Evolutionary conservation across 2,113 vertebrate species (phyloP).

Genomic region (Mionectes macconnelli): DNA sequence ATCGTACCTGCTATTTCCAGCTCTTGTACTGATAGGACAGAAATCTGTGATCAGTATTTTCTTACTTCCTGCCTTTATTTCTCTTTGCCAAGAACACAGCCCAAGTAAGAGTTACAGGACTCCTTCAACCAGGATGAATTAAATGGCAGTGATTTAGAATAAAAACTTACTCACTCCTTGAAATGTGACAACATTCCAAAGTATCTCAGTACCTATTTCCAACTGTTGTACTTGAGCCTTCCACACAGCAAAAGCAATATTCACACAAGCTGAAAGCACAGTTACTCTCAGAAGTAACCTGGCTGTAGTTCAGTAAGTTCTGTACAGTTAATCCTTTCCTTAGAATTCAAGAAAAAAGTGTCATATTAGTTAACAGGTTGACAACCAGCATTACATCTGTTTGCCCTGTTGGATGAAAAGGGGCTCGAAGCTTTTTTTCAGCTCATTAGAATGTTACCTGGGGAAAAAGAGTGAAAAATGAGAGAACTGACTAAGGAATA

Average conservation of each 20-base stretch:
- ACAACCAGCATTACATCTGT: neutral
- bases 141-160: neutral
- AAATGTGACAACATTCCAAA: neutral
- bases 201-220: neutral
- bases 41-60: neutral
- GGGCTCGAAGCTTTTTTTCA: neutral
- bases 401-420: neutral
- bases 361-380: neutral
- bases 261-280: neutral
- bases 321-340: neutral
- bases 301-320: neutral
- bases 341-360: neutral
- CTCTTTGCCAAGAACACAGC: neutral
- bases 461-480: fast-evolving
- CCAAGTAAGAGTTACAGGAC: neutral
- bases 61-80: neutral
- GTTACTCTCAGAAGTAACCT: neutral
- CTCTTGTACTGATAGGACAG: neutral
- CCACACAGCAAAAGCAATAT: neutral
- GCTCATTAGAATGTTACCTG: neutral
- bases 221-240: neutral
- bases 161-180: neutral
- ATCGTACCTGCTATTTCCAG: neutral
- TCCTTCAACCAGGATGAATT: neutral
- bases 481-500: neutral